Conservation (phyloP, 2,797 vertebrate species). For the Typhlichthys eigenmanni region DNA sequence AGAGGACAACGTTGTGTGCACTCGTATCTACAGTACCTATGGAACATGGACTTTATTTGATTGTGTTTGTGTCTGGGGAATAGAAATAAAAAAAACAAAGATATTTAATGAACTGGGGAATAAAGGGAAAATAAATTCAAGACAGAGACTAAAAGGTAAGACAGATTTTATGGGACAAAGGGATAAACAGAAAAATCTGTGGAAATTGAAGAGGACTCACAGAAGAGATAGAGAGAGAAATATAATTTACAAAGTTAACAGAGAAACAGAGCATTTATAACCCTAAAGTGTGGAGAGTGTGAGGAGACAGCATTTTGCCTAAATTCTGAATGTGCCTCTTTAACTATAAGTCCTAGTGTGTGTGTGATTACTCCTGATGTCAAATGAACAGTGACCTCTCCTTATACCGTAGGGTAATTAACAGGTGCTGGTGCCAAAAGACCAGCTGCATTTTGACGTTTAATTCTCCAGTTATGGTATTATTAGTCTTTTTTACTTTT, state of each 20-base stretch:
- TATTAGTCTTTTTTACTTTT: no score
- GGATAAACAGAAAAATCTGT: background rate
- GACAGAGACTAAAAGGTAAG: background rate
- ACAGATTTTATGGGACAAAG: background rate
- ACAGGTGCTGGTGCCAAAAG: slow-evolving; percentile 10
- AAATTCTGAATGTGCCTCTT: background rate
- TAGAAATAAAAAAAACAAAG: slow-evolving; percentile 22
- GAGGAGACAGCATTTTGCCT: background rate
- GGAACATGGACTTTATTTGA: background rate
- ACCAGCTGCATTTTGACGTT: background rate
- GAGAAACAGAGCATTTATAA: background rate
- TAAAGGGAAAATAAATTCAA: background rate
- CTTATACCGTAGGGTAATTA: slow-evolving; percentile 24
- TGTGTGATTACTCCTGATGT: slow-evolving; percentile 20
- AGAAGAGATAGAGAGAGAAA: slow-evolving; percentile 7
- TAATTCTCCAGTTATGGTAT: no score
- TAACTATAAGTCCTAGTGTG: slow-evolving; percentile 6
- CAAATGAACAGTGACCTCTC: slow-evolving; percentile 36
- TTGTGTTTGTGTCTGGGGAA: background rate
- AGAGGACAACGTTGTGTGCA: slow-evolving; percentile 12
- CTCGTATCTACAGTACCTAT: background rate
- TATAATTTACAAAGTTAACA: background rate
- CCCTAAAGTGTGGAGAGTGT: background rate
- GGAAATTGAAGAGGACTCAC: background rate
- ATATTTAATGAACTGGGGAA: slow-evolving; percentile 3